These are phyloP conservation scores for Geotrypetes seraphini DNA, from an alignment of 2,797 vertebrate species.

Conservation along the genomic window DNA sequence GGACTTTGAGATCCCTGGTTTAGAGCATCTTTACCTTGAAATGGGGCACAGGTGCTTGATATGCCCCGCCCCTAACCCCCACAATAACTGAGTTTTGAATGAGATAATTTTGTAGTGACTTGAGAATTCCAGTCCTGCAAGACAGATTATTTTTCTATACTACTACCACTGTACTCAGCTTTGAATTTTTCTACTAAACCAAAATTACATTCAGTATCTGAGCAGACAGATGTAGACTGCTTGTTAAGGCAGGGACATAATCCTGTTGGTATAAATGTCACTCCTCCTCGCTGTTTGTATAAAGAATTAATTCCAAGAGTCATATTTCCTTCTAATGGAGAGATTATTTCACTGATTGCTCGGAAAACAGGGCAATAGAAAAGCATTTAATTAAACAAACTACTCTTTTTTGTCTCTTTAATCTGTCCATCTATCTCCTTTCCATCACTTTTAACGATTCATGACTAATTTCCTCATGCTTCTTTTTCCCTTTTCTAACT, in stretches of 20 bases:
- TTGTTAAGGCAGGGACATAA: constrained; percentile 40
- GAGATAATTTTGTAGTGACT: too few relatives aligned
- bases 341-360: constrained; percentile 47
- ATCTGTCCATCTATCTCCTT: neutral
- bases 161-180: neutral
- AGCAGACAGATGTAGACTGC: constrained; percentile 45
- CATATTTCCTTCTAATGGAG: constrained; percentile 53
- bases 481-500: too few relatives aligned
- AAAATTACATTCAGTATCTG: constrained; percentile 52
- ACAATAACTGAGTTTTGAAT: too few relatives aligned
- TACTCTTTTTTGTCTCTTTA: too few relatives aligned
- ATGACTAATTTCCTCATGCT: too few relatives aligned
- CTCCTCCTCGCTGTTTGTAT: constrained; percentile 49
- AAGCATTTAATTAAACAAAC: constrained; percentile 40
- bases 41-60: too few relatives aligned
- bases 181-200: constrained; percentile 48
- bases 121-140: too few relatives aligned
- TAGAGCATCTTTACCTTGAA: too few relatives aligned
- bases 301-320: constrained; percentile 57
- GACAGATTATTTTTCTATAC: too few relatives aligned
- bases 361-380: constrained; percentile 45
- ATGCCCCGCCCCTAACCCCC: too few relatives aligned
- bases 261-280: constrained; percentile 50
- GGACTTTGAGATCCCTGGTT: too few relatives aligned
- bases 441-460: too few relatives aligned